phyloP scores from a whole-genome alignment of 2,888 invertebrate genomes.

The Timema cristinae region DNA sequence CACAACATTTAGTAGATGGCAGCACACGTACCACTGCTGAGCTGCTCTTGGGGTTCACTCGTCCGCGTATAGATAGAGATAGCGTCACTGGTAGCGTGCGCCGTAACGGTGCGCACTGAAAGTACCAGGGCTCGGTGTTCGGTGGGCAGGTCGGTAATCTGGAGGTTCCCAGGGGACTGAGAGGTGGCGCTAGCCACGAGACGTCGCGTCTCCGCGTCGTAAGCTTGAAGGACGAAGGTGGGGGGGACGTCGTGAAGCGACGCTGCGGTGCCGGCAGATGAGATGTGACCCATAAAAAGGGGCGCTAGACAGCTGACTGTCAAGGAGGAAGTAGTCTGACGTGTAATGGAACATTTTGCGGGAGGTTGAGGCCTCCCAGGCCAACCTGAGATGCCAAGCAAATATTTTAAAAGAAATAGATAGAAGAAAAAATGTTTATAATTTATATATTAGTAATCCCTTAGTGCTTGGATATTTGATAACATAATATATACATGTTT shows the following conservation, averaged over 20 bases:
- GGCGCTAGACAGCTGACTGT: slow-evolving; percentile 45
- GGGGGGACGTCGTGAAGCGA: slow-evolving; percentile 42
- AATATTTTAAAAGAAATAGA: neutral
- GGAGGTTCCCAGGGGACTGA: slow-evolving; percentile 47
- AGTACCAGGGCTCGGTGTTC: slow-evolving; percentile 47
- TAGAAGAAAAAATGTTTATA: no score
- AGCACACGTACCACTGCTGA: slow-evolving; percentile 18
- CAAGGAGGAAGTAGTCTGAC: slow-evolving; percentile 47
- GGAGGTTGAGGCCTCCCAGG: slow-evolving; percentile 45
- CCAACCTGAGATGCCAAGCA: slow-evolving; percentile 6
- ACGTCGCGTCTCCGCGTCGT: slow-evolving; percentile 49
- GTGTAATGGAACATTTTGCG: slow-evolving; percentile 51
- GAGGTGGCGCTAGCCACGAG: slow-evolving; percentile 51
- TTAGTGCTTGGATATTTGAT: no score
- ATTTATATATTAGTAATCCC: no score
- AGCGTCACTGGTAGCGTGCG: slow-evolving; percentile 51
- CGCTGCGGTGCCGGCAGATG: slow-evolving; percentile 33
- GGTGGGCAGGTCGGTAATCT: slow-evolving; percentile 46
- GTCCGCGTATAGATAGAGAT: slow-evolving; percentile 27
- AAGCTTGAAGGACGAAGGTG: slow-evolving; percentile 52
- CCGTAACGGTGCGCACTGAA: slow-evolving; percentile 50
- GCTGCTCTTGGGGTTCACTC: slow-evolving; percentile 23
- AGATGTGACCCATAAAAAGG: neutral
- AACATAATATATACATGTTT: no score
- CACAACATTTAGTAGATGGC: no score